Evolutionary conservation across 2,888 invertebrate species (phyloP), one percentile per base, ranked within the genome.

Genomic region (Ectemnius lituratus): DNA sequence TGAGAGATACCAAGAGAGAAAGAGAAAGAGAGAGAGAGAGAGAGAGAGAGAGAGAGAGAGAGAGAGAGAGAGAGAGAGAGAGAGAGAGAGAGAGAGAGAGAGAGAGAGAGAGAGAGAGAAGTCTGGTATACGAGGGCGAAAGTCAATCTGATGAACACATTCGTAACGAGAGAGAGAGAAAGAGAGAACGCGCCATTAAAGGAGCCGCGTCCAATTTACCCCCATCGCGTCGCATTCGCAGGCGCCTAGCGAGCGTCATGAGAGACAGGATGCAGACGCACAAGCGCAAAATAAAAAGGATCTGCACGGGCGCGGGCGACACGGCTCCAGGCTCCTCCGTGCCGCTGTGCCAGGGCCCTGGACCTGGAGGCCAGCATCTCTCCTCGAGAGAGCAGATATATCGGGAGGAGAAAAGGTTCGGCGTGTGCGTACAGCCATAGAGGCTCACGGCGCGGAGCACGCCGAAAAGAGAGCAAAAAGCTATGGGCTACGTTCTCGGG

Each of bases 401-500:
- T 20, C 13, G 18, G 11, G 59, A 52, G 16, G 52, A 52, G 52
- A 52, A 52, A 52, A 16, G 52, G 16, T 14, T 52, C 52, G 23
- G 23, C 62, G 23, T 23, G 20, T 45, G 20, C 23, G 47, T 49
- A 61, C 27, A 28, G 37, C 49, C 46, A 47, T 64, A 49, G 45
- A 60, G 27, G 56, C 47, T 56, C 49, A 11, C 52, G 47, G 61
- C 59, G 27, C 63, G 49, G 59, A 45, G 64, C 67, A 27, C 28
- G 64, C 58, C 65, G 71, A 79, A 78, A 84, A 83, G 62, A 64
- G 78, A 80, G 75, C 73, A 83, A 85, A 82, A 83, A 83, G 73
- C 60, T 52, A 61, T 73, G 67, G 70, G 37, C 37, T 11, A 11
- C 78, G 78, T 79, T 80, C 79, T 76, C 75, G 75, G 79, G 71